Evolutionary conservation across 1,140 invertebrate genomes (phyloP).

Genomic region (Bathynomus jamesi): DNA sequence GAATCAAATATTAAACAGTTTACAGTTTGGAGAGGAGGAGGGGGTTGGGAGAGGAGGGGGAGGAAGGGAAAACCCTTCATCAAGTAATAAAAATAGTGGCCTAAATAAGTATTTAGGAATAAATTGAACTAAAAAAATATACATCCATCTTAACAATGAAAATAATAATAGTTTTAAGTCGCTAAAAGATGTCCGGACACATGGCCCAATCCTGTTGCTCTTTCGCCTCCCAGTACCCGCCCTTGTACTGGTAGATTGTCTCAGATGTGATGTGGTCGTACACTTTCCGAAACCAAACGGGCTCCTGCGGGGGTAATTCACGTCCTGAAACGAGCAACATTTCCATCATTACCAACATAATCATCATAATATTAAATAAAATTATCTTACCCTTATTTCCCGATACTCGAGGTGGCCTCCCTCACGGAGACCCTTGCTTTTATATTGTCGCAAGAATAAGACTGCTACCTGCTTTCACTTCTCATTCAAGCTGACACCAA

Average conservation of each 20-base stretch:
- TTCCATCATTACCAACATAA: not conserved
- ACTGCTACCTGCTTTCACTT: too few species aligned
- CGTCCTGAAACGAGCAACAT: constrained; percentile 52
- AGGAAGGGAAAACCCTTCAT: too few species aligned
- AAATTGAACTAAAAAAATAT: too few species aligned
- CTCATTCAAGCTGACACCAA: too few species aligned
- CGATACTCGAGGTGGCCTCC: too few species aligned
- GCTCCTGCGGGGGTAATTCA: constrained; percentile 66
- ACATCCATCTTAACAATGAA: not conserved
- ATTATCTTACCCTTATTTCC: not conserved
- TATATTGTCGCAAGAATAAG: too few species aligned
- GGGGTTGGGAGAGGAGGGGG: too few species aligned
- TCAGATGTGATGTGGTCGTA: constrained; percentile 69
- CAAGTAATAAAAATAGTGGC: too few species aligned
- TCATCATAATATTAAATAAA: not conserved
- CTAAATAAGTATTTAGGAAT: too few species aligned
- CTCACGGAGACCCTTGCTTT: too few species aligned
- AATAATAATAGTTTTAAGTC: not conserved
- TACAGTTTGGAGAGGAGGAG: too few species aligned
- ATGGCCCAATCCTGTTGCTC: constrained; percentile 73
- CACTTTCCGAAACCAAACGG: constrained; percentile 84
- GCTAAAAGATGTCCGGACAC: constrained; percentile 88
- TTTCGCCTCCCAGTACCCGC: constrained; percentile 91
- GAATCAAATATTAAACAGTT: too few species aligned
- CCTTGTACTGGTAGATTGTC: constrained; percentile 74